Evolutionary conservation across 2,113 vertebrate genomes (phyloP).

Genomic region (Pomatorhinus ruficollis): DNA sequence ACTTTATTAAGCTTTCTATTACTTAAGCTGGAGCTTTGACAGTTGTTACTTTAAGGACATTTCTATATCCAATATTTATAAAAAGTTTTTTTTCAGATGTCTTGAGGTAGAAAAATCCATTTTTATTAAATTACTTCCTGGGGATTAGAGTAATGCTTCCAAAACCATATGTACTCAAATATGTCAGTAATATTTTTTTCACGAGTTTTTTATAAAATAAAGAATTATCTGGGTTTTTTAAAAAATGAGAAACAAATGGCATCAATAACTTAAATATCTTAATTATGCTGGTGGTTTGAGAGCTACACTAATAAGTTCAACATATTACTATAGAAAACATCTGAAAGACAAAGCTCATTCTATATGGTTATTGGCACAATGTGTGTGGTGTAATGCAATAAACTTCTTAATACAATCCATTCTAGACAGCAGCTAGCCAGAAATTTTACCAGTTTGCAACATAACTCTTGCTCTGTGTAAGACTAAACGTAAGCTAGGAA

Average conservation of each 20-base stretch:
- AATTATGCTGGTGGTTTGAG: background rate
- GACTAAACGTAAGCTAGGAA: background rate
- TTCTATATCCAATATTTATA: background rate
- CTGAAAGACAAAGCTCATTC: background rate
- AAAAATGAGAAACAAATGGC: background rate
- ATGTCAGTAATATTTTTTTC: background rate
- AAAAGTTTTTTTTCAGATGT: background rate
- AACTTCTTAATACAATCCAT: background rate
- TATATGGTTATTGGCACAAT: background rate
- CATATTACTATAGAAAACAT: background rate
- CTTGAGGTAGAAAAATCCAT: background rate
- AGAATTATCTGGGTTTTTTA: background rate
- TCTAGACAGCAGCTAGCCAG: background rate
- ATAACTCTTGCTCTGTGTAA: background rate
- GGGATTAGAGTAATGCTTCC: background rate
- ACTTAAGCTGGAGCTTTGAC: background rate
- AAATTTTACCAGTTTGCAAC: background rate
- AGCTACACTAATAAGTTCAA: background rate
- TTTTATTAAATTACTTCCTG: slow-evolving; percentile 34
- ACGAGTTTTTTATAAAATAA: background rate
- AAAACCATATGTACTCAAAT: background rate
- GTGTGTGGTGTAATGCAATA: background rate
- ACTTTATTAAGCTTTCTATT: background rate
- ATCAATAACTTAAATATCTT: background rate
- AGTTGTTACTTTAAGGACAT: background rate